Evolutionary conservation across 1,140 invertebrate species (phyloP).

Genomic region (Bilobella aurantiaca): DNA sequence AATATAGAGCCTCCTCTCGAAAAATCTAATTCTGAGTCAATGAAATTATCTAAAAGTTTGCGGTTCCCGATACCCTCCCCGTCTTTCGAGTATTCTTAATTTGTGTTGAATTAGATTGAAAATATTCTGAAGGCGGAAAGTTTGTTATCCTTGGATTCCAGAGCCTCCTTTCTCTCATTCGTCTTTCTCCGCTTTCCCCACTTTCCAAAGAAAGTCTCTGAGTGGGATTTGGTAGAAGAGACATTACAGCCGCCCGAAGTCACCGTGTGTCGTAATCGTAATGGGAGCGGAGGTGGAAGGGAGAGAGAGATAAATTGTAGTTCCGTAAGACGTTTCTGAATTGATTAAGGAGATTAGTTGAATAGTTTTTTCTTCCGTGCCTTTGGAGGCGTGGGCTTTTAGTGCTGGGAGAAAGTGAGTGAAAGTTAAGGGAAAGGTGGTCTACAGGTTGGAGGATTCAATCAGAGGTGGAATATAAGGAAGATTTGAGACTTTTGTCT

Average conservation of each 20-base stretch:
- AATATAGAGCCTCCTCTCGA: no score
- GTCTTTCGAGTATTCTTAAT: no score
- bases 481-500: slow-evolving; percentile 1
- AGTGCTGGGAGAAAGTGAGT: background rate
- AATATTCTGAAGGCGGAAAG: no score
- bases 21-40: no score
- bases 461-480: slow-evolving; percentile 15
- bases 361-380: slow-evolving; percentile 10
- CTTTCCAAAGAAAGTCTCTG: background rate
- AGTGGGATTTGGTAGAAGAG: background rate
- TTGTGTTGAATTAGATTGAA: no score
- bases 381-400: no score
- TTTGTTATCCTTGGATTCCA: no score
- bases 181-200: background rate
- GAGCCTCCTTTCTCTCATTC: no score
- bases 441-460: slow-evolving; percentile 31
- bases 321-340: slow-evolving; percentile 1
- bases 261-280: background rate
- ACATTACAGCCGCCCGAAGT: background rate
- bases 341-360: slow-evolving; percentile 29
- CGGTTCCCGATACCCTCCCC: no score
- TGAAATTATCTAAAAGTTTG: no score
- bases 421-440: background rate
- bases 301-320: background rate
- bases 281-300: background rate